Evolutionary conservation across 2,113 vertebrate genomes (phyloP).

Genomic region (Eulacestoma nigropectus): DNA sequence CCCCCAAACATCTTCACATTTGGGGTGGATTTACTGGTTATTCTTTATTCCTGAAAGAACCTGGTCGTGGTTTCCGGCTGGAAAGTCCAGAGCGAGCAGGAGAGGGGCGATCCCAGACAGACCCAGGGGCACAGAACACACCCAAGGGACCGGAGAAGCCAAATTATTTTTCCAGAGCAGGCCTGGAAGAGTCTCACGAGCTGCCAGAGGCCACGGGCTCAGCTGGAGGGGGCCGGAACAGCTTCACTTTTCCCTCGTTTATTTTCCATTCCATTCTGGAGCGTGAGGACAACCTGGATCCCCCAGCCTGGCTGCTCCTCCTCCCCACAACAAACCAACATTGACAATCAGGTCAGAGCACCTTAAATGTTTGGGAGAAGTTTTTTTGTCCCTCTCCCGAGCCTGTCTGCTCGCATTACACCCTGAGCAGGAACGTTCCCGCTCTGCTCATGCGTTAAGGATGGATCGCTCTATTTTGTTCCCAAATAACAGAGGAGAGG

Average conservation of each 20-base stretch:
- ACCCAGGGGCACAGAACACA: neutral
- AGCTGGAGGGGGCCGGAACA: neutral
- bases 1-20: fast-evolving
- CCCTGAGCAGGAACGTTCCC: neutral
- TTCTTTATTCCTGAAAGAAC: fast-evolving
- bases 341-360: neutral
- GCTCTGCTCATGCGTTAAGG: neutral
- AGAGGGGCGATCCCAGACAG: neutral
- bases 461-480: constrained; percentile 19
- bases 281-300: fast-evolving
- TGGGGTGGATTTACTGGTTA: neutral
- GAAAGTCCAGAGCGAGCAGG: fast-evolving
- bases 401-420: neutral
- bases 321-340: neutral
- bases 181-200: neutral
- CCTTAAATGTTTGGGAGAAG: neutral
- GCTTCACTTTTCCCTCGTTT: neutral
- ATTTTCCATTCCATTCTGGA: neutral
- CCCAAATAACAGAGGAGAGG: neutral
- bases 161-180: neutral
- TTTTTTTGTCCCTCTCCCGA: neutral
- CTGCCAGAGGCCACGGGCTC: neutral
- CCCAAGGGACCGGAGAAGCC: fast-evolving
- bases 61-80: fast-evolving
- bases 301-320: neutral